Evolutionary conservation across 2,888 invertebrate genomes (phyloP).

Genomic region (Arrhopalites spinosus): DNA sequence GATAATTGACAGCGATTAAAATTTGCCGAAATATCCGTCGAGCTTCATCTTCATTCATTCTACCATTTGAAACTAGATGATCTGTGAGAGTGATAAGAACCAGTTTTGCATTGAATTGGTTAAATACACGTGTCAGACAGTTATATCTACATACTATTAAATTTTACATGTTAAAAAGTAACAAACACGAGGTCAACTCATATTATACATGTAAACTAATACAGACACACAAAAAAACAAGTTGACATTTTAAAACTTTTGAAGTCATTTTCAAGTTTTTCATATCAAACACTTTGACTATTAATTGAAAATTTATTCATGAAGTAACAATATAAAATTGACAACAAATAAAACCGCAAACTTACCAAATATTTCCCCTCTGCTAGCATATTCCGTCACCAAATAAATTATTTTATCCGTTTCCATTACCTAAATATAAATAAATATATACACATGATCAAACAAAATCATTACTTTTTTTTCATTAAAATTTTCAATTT

Average conservation of each 20-base stretch:
- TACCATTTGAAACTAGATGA: conserved; percentile 90
- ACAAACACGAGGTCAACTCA: conserved; percentile 20
- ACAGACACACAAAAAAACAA: neutral
- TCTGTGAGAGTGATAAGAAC: conserved; percentile 64
- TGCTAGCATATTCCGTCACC: conserved; percentile 95
- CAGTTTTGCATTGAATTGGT: conserved; percentile 11
- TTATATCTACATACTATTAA: neutral
- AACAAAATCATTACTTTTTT: neutral
- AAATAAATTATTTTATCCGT: conserved; percentile 98
- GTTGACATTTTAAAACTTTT: neutral
- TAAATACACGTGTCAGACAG: neutral
- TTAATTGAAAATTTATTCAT: neutral
- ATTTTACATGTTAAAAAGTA: conserved; percentile 11
- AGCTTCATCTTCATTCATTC: conserved; percentile 91
- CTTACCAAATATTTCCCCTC: conserved; percentile 96
- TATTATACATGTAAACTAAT: neutral
- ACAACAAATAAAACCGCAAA: neutral
- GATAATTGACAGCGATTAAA: conserved; percentile 93
- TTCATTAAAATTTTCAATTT: neutral
- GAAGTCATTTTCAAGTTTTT: neutral
- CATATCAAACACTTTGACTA: neutral
- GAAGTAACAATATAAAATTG: neutral
- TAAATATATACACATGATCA: conserved; percentile 59
- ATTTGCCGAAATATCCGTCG: conserved; percentile 96
- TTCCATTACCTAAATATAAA: conserved; percentile 99